Evolutionary conservation across 2,113 vertebrate species (phyloP).

Genomic region (Mormyrus lacerda): DNA sequence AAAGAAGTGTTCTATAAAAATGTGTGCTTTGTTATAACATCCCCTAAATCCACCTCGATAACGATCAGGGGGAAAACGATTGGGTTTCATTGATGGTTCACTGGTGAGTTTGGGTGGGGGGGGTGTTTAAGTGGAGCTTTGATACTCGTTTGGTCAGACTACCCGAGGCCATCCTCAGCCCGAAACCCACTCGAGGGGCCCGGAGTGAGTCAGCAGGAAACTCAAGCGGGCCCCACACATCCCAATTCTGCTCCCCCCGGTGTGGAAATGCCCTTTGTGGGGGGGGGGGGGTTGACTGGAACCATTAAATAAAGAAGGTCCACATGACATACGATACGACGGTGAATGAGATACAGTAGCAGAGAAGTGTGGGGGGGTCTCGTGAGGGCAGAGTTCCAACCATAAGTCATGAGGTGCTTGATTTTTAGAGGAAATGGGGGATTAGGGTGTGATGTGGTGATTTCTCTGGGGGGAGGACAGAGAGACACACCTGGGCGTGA

Average conservation of each 20-base stretch:
- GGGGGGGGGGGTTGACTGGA: slow-evolving; percentile 26
- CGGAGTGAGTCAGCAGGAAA: neutral
- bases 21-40: neutral
- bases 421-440: slow-evolving; percentile 22
- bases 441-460: neutral
- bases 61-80: neutral
- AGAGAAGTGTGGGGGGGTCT: neutral
- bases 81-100: neutral
- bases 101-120: neutral
- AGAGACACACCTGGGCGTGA: neutral
- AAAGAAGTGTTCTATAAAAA: neutral
- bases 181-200: neutral
- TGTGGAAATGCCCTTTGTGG: neutral
- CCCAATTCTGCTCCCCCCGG: neutral
- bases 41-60: neutral
- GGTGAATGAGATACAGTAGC: slow-evolving; percentile 36
- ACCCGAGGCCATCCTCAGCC: neutral
- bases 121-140: neutral
- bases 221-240: neutral
- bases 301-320: slow-evolving; percentile 28
- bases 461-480: neutral
- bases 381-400: slow-evolving; percentile 23
- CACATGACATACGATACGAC: slow-evolving; percentile 10
- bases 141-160: neutral
- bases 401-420: slow-evolving; percentile 28